Evolutionary conservation across 2,797 vertebrate species (phyloP).

Genomic region (Sphaeramia orbicularis): DNA sequence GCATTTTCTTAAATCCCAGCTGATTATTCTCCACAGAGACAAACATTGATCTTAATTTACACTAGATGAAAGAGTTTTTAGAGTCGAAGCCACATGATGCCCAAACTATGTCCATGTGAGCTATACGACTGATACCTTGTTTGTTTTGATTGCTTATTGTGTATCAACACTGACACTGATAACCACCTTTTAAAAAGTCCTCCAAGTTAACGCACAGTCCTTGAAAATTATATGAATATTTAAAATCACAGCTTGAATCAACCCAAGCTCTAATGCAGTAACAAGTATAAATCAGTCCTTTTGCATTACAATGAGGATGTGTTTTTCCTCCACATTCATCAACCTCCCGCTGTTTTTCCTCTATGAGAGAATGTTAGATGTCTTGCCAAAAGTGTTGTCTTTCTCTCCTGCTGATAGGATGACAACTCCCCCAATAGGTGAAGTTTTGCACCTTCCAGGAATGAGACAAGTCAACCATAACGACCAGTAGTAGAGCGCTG

Average conservation of each 20-base stretch:
- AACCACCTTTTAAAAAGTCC: conserved; percentile 30
- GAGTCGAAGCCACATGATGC: conserved; percentile 1
- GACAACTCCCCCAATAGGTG: conserved; percentile 73
- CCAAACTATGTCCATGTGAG: neutral
- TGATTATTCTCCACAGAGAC: conserved; percentile 35
- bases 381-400: conserved; percentile 67
- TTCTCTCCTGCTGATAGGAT: conserved; percentile 70
- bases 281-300: conserved; percentile 60
- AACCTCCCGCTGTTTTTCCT: conserved; percentile 71
- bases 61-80: neutral
- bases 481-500: conserved; percentile 47
- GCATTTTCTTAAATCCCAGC: conserved; percentile 34
- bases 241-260: conserved; percentile 71
- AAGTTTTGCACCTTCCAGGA: conserved; percentile 76
- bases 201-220: conserved; percentile 43
- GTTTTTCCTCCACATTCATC: conserved; percentile 70
- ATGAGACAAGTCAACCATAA: conserved; percentile 65
- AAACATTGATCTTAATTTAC: conserved; percentile 34
- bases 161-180: conserved; percentile 24
- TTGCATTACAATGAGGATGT: conserved; percentile 62
- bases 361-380: conserved; percentile 57
- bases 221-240: conserved; percentile 65
- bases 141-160: conserved; percentile 30
- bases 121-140: neutral
- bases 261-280: conserved; percentile 44